Evolutionary conservation across 2,888 invertebrate genomes (phyloP).

Genomic region (Lissocephala sabroskyi): DNA sequence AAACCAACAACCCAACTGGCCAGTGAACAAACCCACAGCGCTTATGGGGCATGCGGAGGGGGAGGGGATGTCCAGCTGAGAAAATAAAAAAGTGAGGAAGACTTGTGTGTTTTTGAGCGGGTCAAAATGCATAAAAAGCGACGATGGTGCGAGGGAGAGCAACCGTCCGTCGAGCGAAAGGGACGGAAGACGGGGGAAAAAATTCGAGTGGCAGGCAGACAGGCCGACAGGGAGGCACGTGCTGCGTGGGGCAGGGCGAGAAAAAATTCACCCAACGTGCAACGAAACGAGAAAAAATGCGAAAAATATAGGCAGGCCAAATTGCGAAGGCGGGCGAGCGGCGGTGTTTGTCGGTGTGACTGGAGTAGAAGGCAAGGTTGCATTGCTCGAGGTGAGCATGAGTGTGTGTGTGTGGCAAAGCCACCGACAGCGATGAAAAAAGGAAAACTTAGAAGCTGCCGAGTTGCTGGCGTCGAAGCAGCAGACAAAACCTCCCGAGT

Average conservation of each 20-base stretch:
- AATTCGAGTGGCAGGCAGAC: constrained; percentile 27
- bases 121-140: constrained; percentile 34
- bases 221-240: constrained; percentile 3
- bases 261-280: constrained; percentile 20
- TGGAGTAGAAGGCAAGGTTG: constrained; percentile 37
- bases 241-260: constrained; percentile 10
- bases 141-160: constrained; percentile 16
- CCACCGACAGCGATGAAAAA: constrained; percentile 43
- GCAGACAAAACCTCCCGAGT: constrained; percentile 20
- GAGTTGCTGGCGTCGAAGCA: constrained; percentile 17
- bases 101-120: constrained; percentile 49
- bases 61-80: constrained; percentile 15
- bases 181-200: constrained; percentile 57
- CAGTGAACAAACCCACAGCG: neutral
- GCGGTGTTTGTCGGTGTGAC: constrained; percentile 10
- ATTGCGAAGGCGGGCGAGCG: neutral
- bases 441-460: constrained; percentile 50
- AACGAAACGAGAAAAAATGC: constrained; percentile 31
- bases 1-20: constrained; percentile 3
- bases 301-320: constrained; percentile 22
- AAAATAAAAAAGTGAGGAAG: constrained; percentile 23
- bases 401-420: constrained; percentile 33
- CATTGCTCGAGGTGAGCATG: constrained; percentile 22
- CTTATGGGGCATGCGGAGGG: constrained; percentile 19
- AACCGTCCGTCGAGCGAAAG: constrained; percentile 52